Evolutionary conservation across 1,140 invertebrate genomes (phyloP).

Genomic region (Drosophila guanche): DNA sequence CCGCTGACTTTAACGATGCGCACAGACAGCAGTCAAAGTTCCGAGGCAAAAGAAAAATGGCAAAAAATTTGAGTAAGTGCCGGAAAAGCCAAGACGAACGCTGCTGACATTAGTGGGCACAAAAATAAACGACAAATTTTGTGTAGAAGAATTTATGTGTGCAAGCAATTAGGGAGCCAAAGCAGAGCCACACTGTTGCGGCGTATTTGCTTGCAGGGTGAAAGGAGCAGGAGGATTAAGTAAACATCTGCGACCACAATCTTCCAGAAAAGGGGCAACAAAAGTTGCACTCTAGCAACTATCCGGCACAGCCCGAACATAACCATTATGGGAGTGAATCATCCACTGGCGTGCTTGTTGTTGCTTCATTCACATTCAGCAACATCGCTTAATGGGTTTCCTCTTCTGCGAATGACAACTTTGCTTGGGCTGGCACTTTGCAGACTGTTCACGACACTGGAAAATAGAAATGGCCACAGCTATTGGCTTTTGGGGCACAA

Average conservation of each 20-base stretch:
- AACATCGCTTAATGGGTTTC: slow-evolving; percentile 62
- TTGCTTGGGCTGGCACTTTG: slow-evolving; percentile 45
- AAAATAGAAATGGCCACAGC: slow-evolving; percentile 9
- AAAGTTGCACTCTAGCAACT: slow-evolving; percentile 53
- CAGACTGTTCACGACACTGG: slow-evolving; percentile 33
- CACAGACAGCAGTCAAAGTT: slow-evolving; percentile 49
- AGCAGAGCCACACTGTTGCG: not conserved
- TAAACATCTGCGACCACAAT: slow-evolving; percentile 26
- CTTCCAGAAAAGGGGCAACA: slow-evolving; percentile 32
- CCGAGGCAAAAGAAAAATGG: not conserved
- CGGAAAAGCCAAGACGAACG: slow-evolving; percentile 6
- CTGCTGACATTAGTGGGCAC: slow-evolving; percentile 54
- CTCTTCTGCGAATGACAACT: slow-evolving; percentile 29
- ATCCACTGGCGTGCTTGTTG: slow-evolving; percentile 40
- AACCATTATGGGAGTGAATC: slow-evolving; percentile 44
- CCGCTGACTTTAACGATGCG: slow-evolving; percentile 70
- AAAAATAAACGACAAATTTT: slow-evolving; percentile 73
- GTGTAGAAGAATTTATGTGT: slow-evolving; percentile 6
- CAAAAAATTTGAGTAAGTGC: slow-evolving; percentile 38
- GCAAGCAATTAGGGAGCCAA: slow-evolving; percentile 56
- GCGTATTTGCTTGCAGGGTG: not conserved
- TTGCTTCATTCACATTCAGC: slow-evolving; percentile 62
- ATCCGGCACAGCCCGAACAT: slow-evolving; percentile 16
- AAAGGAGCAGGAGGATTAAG: not conserved
- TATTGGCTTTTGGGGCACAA: no score